Conservation (phyloP, 2,113 vertebrate species). For the Ageneiosus marmoratus region DNA sequence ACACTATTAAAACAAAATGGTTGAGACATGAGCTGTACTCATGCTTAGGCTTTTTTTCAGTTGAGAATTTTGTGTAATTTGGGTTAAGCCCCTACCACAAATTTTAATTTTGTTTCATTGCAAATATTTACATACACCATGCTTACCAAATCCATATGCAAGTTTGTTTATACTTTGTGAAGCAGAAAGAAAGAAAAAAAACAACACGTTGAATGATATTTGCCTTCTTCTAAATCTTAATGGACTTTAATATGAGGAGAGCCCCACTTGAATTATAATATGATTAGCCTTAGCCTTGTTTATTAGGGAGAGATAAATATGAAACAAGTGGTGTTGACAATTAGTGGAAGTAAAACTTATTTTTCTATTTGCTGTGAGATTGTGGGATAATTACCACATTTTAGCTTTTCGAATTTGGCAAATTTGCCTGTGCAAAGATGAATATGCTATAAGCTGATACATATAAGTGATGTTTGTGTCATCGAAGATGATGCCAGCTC, state of each 20-base stretch:
- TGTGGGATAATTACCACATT: not conserved
- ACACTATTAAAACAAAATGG: not conserved
- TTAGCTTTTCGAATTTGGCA: not conserved
- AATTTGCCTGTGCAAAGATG: not conserved
- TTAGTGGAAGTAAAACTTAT: not conserved
- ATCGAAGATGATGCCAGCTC: not conserved
- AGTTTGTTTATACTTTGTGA: not conserved
- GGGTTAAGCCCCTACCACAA: not conserved
- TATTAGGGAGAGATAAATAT: not conserved
- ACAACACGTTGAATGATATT: not conserved
- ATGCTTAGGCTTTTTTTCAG: not conserved
- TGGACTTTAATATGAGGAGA: not conserved
- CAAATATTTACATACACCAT: conserved; percentile 1
- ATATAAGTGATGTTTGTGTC: not conserved
- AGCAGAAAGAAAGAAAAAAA: not conserved
- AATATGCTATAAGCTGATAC: not conserved
- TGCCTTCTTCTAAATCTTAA: not conserved
- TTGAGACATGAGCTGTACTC: not conserved
- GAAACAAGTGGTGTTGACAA: not conserved
- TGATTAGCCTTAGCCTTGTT: not conserved
- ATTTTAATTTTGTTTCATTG: not conserved
- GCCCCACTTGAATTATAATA: not conserved
- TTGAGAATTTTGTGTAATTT: not conserved
- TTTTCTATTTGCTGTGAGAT: not conserved
- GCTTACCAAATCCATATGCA: not conserved